Base-by-base conservation (phyloP, 1,140 invertebrate genomes). In the Drosophila dunni region DNA sequence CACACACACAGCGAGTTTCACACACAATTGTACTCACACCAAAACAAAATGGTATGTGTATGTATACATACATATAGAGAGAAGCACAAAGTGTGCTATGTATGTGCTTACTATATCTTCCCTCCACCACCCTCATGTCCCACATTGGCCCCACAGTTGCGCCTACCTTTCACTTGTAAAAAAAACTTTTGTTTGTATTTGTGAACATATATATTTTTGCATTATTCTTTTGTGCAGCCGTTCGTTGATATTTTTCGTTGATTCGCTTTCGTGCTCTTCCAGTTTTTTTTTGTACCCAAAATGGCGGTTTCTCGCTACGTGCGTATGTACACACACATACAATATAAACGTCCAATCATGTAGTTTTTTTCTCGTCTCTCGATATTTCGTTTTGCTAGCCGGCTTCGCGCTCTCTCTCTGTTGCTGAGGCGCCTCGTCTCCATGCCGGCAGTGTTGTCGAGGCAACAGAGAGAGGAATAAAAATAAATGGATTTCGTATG, bases 221-320 rank as follows among this genome's bases (percentile, higher is more conserved):
- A 89, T 80, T 86, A 75, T 74, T 73, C 62, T 79, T 89, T 89
- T 68, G 29, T 77, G 75, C 58, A 78, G 76, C 73, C 46, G 71
- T 88, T 88, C 83, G 84, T 88, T 89, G 80, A 84, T 84, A 80
- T 88, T 83, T 89, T 74, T 78, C 53, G 53, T 68, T 69, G 63
- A 64, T 69, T 73, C 51, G 64, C 62, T 79, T 76, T 44, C 57
- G 67, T 79, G 76, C 71, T 75, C 79, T 79, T 81, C 78, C 84
- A 84, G 81, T 80, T 83, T 34, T 46, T 48, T 29, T 53, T 72
- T 75, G 74, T 84, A 77, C 66, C 72, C 79, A 90, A 90, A 90
- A 90, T 90, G 86, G 86, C 86, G 81, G 86, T 68, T 67, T 71
- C 65, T 57, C 53, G 44, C 61, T 62, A 46, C 54, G 68, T 65